These are phyloP conservation scores for Hyppa rectilinea DNA, from an alignment of 2,888 invertebrate species.

Conservation along the genomic window DNA sequence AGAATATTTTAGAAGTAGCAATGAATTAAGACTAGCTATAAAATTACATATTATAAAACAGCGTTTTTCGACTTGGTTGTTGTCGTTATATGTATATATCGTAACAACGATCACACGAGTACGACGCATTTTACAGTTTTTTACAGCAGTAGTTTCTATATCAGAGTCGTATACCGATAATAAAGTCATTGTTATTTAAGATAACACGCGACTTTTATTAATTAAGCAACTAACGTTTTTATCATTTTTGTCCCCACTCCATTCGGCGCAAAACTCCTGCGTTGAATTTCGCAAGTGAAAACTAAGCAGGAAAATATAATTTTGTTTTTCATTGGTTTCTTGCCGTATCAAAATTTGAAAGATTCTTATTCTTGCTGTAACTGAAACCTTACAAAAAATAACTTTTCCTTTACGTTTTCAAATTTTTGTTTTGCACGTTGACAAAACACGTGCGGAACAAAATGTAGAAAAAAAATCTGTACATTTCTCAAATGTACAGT, in stretches of 20 bases:
- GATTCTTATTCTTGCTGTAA: neutral
- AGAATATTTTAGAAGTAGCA: neutral
- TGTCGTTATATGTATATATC: too few species aligned
- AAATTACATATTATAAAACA: neutral
- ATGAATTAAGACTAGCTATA: neutral
- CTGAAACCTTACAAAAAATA: conserved; percentile 20
- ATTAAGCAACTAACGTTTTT: conserved; percentile 36
- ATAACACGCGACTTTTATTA: conserved; percentile 53
- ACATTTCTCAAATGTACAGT: too few species aligned
- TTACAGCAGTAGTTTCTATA: conserved; percentile 36
- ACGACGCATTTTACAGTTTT: conserved; percentile 10
- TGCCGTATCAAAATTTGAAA: neutral
- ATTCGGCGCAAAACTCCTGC: conserved; percentile 9
- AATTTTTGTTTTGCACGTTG: neutral
- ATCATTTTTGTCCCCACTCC: conserved; percentile 19
- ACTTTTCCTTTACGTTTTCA: conserved; percentile 7
- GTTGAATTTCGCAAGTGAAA: neutral
- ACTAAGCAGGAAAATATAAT: neutral
- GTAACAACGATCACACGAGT: neutral
- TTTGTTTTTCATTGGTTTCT: conserved; percentile 5
- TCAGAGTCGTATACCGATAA: conserved; percentile 36
- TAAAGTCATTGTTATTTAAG: conserved; percentile 47
- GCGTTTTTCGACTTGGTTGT: neutral
- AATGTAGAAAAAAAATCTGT: neutral
- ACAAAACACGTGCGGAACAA: neutral